Base-by-base conservation (phyloP, 2,113 vertebrate genomes). In the Carollia perspicillata region DNA sequence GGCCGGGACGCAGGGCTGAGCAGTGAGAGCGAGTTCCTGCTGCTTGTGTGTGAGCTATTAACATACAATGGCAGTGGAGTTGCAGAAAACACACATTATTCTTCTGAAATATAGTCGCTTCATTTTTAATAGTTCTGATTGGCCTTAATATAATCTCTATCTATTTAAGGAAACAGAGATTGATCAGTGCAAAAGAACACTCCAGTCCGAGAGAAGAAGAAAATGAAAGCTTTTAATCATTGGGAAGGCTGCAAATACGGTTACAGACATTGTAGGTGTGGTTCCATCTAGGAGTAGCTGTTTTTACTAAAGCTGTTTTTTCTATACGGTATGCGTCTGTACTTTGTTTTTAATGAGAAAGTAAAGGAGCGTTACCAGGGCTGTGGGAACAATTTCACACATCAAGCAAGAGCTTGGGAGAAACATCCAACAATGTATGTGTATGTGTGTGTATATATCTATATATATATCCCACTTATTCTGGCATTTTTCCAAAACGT, bases 331-430 rank as follows among this genome's bases (percentile, higher is more conserved):
- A 75, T 66, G 66, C 49, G 63, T 86, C 63, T 79, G 40, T 20
- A 42, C 35, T 93, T 96, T 94, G 49, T 80, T 94, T 91, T 89
- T 89, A 89, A 94, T 83, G 42, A 91, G 80, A 96, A 95, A 51
- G 42, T 90, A 83, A 91, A 97, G 72, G 86, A 93, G 47, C n/a
- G 71, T 96, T 89, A 63, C 33, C 51, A 72, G 83, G 89, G 37
- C 63, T 74, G 28, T 87, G 51, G 79, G 94, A 96, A 96, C 79
- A 84, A 94, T 94, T 96, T 98, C 91, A 97, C 94, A 93, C 96
- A 94, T 96, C n/a, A 94, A 89, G 63, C 55, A 93, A 89, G 93
- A 94, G 40, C 63, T 40, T 90, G 77, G 79, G 55, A 49, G 91
- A 97, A 98, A 94, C 78, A 96, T 86, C 74, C 78, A 92, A 88